A percentile compares a stretch with the other conserved stretches of the same genome.
Evolutionary conservation across 2,113 vertebrate species (phyloP).

Genomic region (Oryzias woworae): DNA sequence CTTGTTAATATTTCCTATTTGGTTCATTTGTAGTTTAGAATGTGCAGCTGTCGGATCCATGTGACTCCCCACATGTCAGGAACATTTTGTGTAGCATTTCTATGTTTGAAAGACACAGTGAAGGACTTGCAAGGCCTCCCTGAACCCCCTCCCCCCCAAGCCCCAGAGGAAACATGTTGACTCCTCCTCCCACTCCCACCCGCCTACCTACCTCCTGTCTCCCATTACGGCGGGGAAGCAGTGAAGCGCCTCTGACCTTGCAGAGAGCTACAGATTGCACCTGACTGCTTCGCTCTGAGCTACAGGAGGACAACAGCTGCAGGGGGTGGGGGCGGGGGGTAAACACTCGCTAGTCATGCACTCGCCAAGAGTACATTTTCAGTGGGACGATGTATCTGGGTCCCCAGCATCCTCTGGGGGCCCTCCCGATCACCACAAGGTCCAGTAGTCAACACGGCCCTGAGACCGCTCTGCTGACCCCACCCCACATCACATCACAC

Average conservation of each 20-base stretch:
- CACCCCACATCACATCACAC: conserved; percentile 32
- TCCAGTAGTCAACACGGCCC: conserved; percentile 54
- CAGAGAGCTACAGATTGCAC: conserved; percentile 30
- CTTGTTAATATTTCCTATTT: too few relatives aligned
- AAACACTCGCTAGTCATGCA: not conserved
- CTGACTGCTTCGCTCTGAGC: conserved; percentile 3
- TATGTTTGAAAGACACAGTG: conserved; percentile 13
- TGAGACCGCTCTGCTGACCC: conserved; percentile 34
- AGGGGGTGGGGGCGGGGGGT: not conserved
- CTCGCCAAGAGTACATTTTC: conserved; percentile 16
- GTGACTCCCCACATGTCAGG: not conserved
- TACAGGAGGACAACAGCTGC: conserved; percentile 24
- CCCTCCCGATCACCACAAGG: conserved; percentile 53
- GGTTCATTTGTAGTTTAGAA: not conserved
- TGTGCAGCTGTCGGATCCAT: too few relatives aligned
- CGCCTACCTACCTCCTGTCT: conserved; percentile 34
- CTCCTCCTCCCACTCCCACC: conserved; percentile 22
- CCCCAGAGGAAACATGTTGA: conserved; percentile 37
- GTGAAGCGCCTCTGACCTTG: conserved; percentile 55
- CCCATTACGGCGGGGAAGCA: conserved; percentile 51
- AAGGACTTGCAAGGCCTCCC: conserved; percentile 45
- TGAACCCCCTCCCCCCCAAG: conserved; percentile 1
- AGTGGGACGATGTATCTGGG: conserved; percentile 19
- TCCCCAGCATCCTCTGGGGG: conserved; percentile 10
- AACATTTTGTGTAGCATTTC: not conserved